These are phyloP conservation scores for Anagrus nilaparvatae DNA, from an alignment of 1,140 invertebrate genomes.

Conservation along the genomic window DNA sequence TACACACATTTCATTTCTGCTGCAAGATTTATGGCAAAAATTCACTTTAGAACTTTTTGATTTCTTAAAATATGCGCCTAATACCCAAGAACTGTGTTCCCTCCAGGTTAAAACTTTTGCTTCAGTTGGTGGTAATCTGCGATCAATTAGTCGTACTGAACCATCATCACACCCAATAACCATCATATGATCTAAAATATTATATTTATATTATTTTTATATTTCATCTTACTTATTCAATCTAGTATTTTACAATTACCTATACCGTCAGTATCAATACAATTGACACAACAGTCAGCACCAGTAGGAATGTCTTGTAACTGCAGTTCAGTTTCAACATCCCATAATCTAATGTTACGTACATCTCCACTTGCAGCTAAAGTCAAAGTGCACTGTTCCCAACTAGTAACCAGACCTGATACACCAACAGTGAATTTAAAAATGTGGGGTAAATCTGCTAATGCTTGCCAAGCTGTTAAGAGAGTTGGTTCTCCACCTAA, in stretches of 20 bases:
- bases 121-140: conserved; percentile 55
- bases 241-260: too few relatives aligned
- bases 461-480: conserved; percentile 73
- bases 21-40: too few relatives aligned
- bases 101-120: conserved; percentile 60
- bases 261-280: conserved; percentile 40
- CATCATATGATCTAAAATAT: conserved; percentile 44
- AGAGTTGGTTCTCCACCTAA: conserved; percentile 49
- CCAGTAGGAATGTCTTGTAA: conserved; percentile 71
- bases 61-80: conserved; percentile 52
- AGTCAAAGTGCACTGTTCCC: conserved; percentile 67
- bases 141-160: conserved; percentile 68
- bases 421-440: conserved; percentile 27
- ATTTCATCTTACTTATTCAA: too few relatives aligned
- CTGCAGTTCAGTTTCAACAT: conserved; percentile 72
- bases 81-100: conserved; percentile 59
- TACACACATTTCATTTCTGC: too few relatives aligned
- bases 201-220: conserved; percentile 1
- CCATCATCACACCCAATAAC: conserved; percentile 73
- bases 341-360: conserved; percentile 71
- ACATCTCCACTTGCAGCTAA: conserved; percentile 65
- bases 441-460: conserved; percentile 52
- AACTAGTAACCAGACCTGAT: conserved; percentile 60
- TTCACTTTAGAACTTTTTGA: too few relatives aligned
- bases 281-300: conserved; percentile 60